Base-by-base conservation (phyloP, 2,113 vertebrate genomes). In the Laticauda laticaudata region DNA sequence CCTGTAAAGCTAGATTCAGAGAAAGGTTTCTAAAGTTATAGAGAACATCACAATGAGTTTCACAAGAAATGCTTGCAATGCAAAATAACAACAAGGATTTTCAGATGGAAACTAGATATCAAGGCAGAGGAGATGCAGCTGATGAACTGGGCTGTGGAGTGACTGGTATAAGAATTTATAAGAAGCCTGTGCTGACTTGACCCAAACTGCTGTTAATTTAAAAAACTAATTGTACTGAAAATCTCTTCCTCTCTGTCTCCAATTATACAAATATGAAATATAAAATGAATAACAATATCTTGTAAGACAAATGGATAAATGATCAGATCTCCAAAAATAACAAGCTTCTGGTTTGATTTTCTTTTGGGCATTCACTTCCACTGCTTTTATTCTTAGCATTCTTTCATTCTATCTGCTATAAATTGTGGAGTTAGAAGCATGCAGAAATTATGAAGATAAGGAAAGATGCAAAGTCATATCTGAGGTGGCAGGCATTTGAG, bases 1-100 rank as follows among this genome's bases (percentile, higher is more conserved):
- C 98, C 98, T 91, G 97, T 94, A 95, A 99, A 99, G 96, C 99
- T 99, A 96, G 69, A 93, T 89, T 92, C 94, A 96, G 94, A 94
- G 93, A 97, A 94, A 95, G 94, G 94, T 94, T 95, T 95, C 91
- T 94, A 95, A 95, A 89, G 0, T 69, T 90, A 94, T 14, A 91
- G 43, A 43, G 88, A 89, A 54, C 51, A 59, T 4, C 11, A 51
- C 86, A 94, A 93, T 64, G 91, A 26, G 92, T 69, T 90, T 93
- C 91, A 96, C 53, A 96, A 87, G 90, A 0, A 91, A 94, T 93
- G 92, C 94, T 95, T 91, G 93, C 89, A 93, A 94, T 90, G 94
- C 86, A 93, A 59, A 95, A 1, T 86, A 95, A 94, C 15, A 69
- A 95, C 93, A 94, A 92, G 75, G 18, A 81, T 81, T 43, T 81